phyloP scores from a whole-genome alignment of 2,113 vertebrate genomes.

The Salvelinus namaycush region DNA sequence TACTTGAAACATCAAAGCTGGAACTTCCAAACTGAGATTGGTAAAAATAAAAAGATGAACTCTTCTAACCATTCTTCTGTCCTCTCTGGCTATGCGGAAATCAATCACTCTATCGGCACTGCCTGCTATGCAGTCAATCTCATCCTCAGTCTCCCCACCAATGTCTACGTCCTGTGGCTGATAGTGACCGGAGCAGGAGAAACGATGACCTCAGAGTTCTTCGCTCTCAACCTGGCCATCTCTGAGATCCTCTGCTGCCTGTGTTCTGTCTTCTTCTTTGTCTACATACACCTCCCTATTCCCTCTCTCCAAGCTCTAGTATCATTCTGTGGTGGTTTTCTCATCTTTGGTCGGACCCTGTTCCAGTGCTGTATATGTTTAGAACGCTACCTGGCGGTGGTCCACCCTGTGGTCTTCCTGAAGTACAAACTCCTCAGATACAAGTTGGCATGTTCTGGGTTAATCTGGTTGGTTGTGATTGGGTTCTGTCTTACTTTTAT shows the following conservation, averaged over 20 bases:
- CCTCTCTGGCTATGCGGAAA: too few species aligned
- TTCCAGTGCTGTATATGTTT: constrained; percentile 15
- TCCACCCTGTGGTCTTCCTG: constrained; percentile 9
- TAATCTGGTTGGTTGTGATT: neutral
- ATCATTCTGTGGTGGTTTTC: neutral
- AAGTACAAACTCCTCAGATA: constrained; percentile 4
- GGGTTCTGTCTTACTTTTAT: neutral
- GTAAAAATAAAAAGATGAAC: too few species aligned
- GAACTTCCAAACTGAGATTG: too few species aligned
- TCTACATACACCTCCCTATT: too few species aligned
- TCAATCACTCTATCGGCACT: neutral
- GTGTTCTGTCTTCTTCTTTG: too few species aligned
- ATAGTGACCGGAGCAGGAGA: neutral
- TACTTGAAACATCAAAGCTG: too few species aligned
- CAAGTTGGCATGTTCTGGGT: neutral
- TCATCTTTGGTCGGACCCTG: neutral
- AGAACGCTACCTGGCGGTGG: constrained; percentile 21
- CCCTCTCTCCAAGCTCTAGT: too few species aligned
- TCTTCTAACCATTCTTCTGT: too few species aligned
- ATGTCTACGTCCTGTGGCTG: neutral
- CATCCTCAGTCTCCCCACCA: neutral
- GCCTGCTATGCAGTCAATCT: neutral
- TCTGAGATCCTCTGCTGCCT: neutral
- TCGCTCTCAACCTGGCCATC: neutral
- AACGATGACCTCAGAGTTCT: neutral